These are phyloP conservation scores for Neodon shergylaensis DNA, from an alignment of 2,113 vertebrate genomes.

Conservation along the genomic window DNA sequence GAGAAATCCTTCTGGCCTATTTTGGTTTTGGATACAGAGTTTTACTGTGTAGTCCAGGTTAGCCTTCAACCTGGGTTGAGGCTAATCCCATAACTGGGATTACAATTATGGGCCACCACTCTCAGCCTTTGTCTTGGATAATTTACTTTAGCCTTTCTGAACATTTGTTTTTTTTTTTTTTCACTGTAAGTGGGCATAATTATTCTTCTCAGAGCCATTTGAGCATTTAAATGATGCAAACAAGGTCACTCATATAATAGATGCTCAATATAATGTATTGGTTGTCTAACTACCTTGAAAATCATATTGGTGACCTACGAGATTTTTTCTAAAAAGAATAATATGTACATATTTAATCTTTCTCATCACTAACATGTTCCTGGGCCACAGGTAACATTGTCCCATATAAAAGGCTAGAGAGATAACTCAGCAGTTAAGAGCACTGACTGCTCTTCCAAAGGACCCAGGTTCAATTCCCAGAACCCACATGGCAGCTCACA, in stretches of 20 bases:
- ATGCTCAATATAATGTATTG: conserved; percentile 37
- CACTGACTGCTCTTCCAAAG: neutral
- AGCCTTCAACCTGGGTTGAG: neutral
- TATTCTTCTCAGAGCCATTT: conserved; percentile 24
- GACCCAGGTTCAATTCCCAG: neutral
- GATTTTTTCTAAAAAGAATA: conserved; percentile 12
- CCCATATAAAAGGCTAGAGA: neutral
- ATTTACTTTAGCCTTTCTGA: conserved; percentile 40
- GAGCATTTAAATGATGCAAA: neutral
- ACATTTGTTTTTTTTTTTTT: neutral
- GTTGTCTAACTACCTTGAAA: conserved; percentile 5
- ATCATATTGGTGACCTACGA: conserved; percentile 11
- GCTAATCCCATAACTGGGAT: neutral
- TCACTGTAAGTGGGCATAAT: neutral
- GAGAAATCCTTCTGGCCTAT: neutral
- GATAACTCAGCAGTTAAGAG: neutral
- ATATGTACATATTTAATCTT: conserved; percentile 1
- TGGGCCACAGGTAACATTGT: neutral
- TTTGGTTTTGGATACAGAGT: neutral
- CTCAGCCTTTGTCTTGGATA: neutral
- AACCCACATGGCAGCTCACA: neutral
- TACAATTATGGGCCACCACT: neutral
- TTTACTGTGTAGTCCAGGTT: neutral
- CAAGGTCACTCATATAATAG: neutral
- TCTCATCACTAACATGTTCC: neutral